Percentiles rank a stretch among this genome's conserved stretches.
Conservation (phyloP, 2,797 vertebrate genomes). For the Propithecus perrieri region DNA sequence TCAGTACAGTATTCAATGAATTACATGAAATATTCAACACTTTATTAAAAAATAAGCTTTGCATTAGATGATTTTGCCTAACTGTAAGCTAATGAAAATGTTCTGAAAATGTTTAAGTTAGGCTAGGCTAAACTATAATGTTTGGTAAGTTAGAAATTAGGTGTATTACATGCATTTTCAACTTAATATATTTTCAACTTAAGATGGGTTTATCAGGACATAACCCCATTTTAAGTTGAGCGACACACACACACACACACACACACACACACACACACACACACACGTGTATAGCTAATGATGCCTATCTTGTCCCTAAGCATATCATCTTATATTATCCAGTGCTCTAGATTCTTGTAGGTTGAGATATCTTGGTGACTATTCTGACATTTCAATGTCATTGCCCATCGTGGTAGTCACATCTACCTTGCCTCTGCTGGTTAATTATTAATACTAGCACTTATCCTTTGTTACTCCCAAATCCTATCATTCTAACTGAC, state of each 20-base stretch:
- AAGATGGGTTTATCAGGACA: background rate
- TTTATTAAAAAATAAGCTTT: background rate
- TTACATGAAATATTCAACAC: background rate
- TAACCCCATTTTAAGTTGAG: background rate
- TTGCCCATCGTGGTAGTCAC: background rate
- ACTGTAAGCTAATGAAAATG: background rate
- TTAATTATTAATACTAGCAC: background rate
- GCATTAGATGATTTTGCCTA: background rate
- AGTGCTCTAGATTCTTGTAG: background rate
- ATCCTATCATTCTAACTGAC: background rate
- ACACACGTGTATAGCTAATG: background rate
- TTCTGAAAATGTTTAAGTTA: background rate
- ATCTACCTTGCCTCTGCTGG: background rate
- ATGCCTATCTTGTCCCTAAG: background rate
- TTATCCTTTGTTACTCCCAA: background rate
- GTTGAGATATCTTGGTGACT: background rate
- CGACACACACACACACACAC: too few species aligned
- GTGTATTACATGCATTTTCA: background rate
- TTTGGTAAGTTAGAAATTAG: background rate
- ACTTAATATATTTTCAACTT: background rate
- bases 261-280: too few species aligned
- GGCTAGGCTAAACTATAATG: background rate
- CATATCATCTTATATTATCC: background rate
- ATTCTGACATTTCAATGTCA: background rate
- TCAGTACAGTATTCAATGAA: background rate